phyloP scores from a whole-genome alignment of 2,888 invertebrate genomes.

The Torymus aiolomorphi region DNA sequence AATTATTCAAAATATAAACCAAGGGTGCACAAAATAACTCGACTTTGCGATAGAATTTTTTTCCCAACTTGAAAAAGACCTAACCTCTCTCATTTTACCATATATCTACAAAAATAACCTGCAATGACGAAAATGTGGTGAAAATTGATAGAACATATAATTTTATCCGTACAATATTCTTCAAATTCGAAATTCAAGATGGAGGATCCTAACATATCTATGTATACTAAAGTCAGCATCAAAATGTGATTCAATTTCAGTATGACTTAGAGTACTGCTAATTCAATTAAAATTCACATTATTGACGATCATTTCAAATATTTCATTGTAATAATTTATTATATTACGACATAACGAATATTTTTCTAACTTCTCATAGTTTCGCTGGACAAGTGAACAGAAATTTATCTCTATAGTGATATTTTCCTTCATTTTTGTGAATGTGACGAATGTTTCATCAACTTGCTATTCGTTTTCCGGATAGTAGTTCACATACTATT shows the following conservation, averaged over 20 bases:
- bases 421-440: conserved; percentile 3
- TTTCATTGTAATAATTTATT: no score
- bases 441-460: conserved; percentile 15
- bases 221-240: background rate
- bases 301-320: background rate
- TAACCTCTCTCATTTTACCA: no score
- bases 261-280: background rate
- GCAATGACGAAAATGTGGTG: no score
- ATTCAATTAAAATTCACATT: background rate
- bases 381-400: conserved; percentile 5
- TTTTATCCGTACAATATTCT: no score
- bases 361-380: background rate
- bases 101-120: no score
- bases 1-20: no score
- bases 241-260: background rate
- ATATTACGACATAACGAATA: no score
- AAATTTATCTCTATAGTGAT: conserved; percentile 11
- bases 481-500: conserved; percentile 23
- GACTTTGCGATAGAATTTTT: no score
- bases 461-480: conserved; percentile 5
- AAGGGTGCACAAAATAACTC: no score
- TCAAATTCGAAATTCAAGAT: background rate
- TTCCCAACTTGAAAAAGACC: no score
- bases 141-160: no score
- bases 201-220: background rate